These are phyloP conservation scores for Campoplex capitator DNA, from an alignment of 2,888 invertebrate genomes.

Conservation along the genomic window DNA sequence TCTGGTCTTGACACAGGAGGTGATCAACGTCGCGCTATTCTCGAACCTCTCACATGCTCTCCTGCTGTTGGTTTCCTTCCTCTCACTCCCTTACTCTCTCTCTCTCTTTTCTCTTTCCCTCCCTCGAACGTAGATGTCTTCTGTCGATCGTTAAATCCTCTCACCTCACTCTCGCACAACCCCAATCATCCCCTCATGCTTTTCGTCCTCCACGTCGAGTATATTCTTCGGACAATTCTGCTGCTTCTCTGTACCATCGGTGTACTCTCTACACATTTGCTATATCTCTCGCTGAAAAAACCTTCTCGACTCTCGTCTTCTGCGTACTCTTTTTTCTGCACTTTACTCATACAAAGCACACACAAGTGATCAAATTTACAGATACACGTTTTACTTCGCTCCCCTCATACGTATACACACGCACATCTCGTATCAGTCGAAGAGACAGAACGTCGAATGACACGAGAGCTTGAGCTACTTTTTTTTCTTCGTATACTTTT, in stretches of 20 bases:
- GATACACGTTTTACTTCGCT: background rate
- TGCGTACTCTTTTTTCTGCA: constrained; percentile 27
- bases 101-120: background rate
- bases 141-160: constrained; percentile 67
- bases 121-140: constrained; percentile 1
- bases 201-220: constrained; percentile 26
- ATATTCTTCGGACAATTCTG: constrained; percentile 55
- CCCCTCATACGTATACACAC: background rate
- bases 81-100: background rate
- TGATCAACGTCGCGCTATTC: constrained; percentile 63
- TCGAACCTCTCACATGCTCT: constrained; percentile 34
- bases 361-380: background rate
- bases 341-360: constrained; percentile 17
- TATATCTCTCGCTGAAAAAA: constrained; percentile 56
- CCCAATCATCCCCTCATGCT: constrained; percentile 40
- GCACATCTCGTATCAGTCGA: background rate
- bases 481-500: background rate
- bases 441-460: background rate
- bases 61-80: constrained; percentile 21
- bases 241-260: constrained; percentile 36
- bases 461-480: background rate
- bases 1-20: constrained; percentile 37
- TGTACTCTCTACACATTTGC: constrained; percentile 51
- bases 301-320: constrained; percentile 51
- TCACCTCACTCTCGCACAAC: constrained; percentile 52